Evolutionary conservation across 2,888 invertebrate species (phyloP).

Genomic region (Tachina grossa): DNA sequence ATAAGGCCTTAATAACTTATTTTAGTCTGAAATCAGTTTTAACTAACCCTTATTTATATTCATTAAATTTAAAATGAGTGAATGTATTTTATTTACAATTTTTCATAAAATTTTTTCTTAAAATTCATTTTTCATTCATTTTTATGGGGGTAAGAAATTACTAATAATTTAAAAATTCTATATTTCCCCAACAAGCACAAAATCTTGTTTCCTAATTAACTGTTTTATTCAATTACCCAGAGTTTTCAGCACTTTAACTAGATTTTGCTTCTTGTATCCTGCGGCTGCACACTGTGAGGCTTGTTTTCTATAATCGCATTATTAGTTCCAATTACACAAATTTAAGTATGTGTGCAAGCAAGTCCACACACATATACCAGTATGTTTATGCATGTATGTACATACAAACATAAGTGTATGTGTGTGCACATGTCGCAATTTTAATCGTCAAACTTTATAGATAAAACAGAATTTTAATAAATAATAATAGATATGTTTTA

Average conservation of each 20-base stretch:
- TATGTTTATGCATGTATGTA: background rate
- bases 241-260: background rate
- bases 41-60: too few relatives aligned
- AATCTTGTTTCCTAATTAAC: constrained; percentile 4
- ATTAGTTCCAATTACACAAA: background rate
- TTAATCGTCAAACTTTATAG: background rate
- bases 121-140: too few relatives aligned
- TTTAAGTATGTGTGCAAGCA: background rate
- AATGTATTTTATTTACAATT: too few relatives aligned
- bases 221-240: constrained; percentile 7
- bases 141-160: too few relatives aligned
- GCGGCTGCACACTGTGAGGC: background rate
- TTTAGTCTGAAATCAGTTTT: too few relatives aligned
- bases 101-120: too few relatives aligned
- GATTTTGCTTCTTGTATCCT: background rate
- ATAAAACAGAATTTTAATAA: background rate
- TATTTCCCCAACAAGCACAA: background rate
- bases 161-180: background rate
- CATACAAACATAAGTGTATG: background rate
- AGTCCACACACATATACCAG: too few relatives aligned
- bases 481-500: constrained; percentile 13
- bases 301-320: constrained; percentile 29
- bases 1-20: too few relatives aligned
- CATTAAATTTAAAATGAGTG: too few relatives aligned
- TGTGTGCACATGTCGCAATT: background rate